Base-by-base conservation (phyloP, 2,888 invertebrate genomes). In the Trissolcus brochymenae region DNA sequence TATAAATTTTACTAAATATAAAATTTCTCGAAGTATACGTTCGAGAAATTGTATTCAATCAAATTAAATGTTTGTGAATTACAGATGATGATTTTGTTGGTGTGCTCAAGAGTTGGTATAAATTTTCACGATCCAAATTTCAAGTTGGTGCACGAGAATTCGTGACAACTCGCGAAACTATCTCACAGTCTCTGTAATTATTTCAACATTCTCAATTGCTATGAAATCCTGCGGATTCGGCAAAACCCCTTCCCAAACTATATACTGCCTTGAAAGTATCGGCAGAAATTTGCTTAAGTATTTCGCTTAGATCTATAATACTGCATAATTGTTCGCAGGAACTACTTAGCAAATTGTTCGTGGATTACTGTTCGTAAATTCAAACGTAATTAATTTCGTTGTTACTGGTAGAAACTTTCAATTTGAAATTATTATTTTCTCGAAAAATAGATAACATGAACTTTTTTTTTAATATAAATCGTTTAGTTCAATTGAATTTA, bases 91-190 rank as follows among this genome's bases (percentile, higher is more conserved):
- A 60, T 60, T 43, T 29, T 16, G 19, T 55, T 41, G 41, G 25
- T 21, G 19, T 46, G 6, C 6, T 2, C 29, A 29, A 29, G 41
- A 46, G 55, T 68, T 75, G 54, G 57, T 54, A 53, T 54, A 6
- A 68, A 68, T 64, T 68, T 59, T 75, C 62, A 35, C 50, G 61
- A 56, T 75, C 68, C 54, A 68, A 62, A 68, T 68, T 75, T 68
- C 59, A 68, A 64, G 40, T 75, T 62, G 29, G 46, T 43, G 25
- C 46, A 40, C 59, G n/a, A n/a, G 50, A 68, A 57, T 54, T 68
- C 62, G 75, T 59, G 74, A 75, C 75, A 68, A 68, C 68, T 75
- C 53, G 29, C 57, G 35, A 1, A 77, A 77, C 77, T 77, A 77
- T 73, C 59, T 64, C 65, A 41, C 57, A 64, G 49, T 66, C 29